Evolutionary conservation across 2,888 invertebrate genomes (phyloP).

Genomic region (Fissipunctia ypsillon): DNA sequence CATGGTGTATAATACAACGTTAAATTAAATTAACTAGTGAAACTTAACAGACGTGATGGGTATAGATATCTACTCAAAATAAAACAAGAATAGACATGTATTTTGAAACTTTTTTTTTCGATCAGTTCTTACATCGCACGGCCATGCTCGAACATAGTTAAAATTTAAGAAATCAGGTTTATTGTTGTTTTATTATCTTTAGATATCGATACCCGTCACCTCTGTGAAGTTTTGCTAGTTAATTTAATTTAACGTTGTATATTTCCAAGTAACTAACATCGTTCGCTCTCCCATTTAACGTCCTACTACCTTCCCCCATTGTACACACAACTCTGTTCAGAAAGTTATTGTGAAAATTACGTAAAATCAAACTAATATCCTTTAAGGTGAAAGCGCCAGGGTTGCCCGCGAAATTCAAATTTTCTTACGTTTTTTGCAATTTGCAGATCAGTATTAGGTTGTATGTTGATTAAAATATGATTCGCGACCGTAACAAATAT

Average conservation of each 20-base stretch:
- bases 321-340: constrained; percentile 4
- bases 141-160: constrained; percentile 6
- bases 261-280: constrained; percentile 12
- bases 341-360: constrained; percentile 11
- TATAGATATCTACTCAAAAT: not conserved
- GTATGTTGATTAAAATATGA: no score
- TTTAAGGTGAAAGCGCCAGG: no score
- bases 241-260: constrained; percentile 7
- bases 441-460: no score
- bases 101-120: constrained; percentile 11
- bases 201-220: no score
- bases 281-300: constrained; percentile 2
- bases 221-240: not conserved
- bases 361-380: constrained; percentile 14
- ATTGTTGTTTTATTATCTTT: constrained; percentile 2
- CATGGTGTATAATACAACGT: constrained; percentile 7
- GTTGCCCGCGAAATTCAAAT: no score
- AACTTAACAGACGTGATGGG: no score
- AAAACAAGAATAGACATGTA: constrained; percentile 16
- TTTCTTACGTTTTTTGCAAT: no score
- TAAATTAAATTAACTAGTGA: constrained; percentile 1
- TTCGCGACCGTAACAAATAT: no score
- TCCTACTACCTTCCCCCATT: constrained; percentile 7
- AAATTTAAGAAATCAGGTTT: constrained; percentile 3
- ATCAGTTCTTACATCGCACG: constrained; percentile 11